Evolutionary conservation across 1,140 invertebrate species (phyloP), one percentile per base, ranked within the genome.

Genomic region (Caerostris extrusa): DNA sequence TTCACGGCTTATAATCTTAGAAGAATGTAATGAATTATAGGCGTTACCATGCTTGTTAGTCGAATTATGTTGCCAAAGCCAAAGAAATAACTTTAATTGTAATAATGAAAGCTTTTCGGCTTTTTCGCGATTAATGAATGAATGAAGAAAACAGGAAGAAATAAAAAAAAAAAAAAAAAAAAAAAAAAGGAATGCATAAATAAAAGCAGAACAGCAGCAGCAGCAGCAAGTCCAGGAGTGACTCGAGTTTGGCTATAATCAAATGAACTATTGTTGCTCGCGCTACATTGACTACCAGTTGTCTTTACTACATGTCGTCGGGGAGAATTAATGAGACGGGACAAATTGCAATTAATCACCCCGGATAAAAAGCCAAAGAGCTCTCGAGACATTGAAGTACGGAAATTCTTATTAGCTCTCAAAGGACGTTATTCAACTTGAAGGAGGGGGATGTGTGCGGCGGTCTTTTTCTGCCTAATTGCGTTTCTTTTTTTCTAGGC

Each of bases 31-130:
- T 77, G 12, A 53, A 77, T 77, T 8, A 3, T 5, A 77, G 10
- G 50, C 71, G 7, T 77, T 50, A 53, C 67, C 71, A 12, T 53
- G 34, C 10, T 53, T 4, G 12, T 5, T 77, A 53, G 50, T 50
- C 53, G 71, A 3, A 77, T 77, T 12, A 50, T 77, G 34, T 3
- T 34, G 34, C 5, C 12, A 77, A 77, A 10, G 8, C 71, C 4
- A 12, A 12, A 77, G 53, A 77, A 77, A 77, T 50, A 34, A 5
- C 69, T 71, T 77, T 77, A 77, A 77, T 77, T 77, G 71, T 50
- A 2, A 50, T 12, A 50, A 77, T 50, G 34, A 77, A 53, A 77
- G 71, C 34, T 50, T 34, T 34, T 34, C 34, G 34, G 34, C 34
- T 34, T 34, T n/a, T 53, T 53, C 19, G 53, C 19, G 14, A 77